Base-by-base conservation (phyloP, 2,888 invertebrate genomes). In the Agrilus biguttatus region DNA sequence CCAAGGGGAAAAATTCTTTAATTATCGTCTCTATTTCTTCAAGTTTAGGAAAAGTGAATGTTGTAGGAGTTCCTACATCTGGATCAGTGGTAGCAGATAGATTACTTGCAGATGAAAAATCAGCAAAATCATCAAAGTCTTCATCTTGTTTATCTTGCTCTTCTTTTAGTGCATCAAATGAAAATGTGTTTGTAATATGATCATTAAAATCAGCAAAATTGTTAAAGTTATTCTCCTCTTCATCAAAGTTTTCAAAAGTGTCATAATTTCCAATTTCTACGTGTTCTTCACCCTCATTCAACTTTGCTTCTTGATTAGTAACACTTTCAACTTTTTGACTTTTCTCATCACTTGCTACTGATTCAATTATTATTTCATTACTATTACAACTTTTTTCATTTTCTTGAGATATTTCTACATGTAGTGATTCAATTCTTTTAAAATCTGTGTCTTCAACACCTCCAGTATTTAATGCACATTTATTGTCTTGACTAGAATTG, bases 1-100 rank as follows among this genome's bases (percentile, higher is more conserved):
- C 65, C 47, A 65, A 63, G 42, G 56, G 51, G 52, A 63, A 65
- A 45, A 62, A 59, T 43, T 60, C 54, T 39, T 57, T 53, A 17
- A 63, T 42, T 33, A 62, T 55, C 34, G 44, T 44, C 42, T 55
- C 49, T 13, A 55, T 51, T 49, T 60, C 57, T 36, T 55, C 53
- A 23, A 52, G 50, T 8, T 54, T 46, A 47, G 47, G 46, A 45
- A 43, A 46, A 39, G 41, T 46, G 36, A 47, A 44, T 40, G 36
- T 43, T 37, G 36, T 49, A 36, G 41, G 43, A 44, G 37, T 41
- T 41, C 38, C 53, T 46, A 49, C 35, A 17, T 40, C 33, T 12
- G 36, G n/a, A 36, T 21, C 23, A 21, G n/a, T 34, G 10, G 19
- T 23, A 2, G 21, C 34, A 35, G 28, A n/a, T 19, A 36, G 14